These are phyloP conservation scores for Proisotoma minuta DNA, from an alignment of 2,888 invertebrate species.

Conservation along the genomic window DNA sequence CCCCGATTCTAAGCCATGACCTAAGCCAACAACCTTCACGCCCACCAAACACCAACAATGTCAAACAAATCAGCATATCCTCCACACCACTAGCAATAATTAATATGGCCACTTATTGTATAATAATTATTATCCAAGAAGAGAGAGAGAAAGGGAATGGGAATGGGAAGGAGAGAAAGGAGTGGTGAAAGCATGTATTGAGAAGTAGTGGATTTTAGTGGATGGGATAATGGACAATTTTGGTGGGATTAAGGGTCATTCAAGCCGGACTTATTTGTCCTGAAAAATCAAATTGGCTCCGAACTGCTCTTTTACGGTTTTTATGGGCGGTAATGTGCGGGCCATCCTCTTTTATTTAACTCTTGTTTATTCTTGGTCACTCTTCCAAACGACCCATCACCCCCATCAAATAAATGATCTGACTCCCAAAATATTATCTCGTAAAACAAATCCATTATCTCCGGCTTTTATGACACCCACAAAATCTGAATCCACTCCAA, in stretches of 20 bases:
- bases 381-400: conserved; percentile 6
- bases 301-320: background rate
- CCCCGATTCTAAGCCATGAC: background rate
- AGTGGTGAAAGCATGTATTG: background rate
- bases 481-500: background rate
- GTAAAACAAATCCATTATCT: conserved; percentile 2
- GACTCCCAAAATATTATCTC: background rate
- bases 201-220: conserved; percentile 2
- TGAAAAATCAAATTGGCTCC: conserved; percentile 4
- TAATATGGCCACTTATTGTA: no score
- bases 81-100: background rate
- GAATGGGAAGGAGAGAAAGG: background rate
- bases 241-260: background rate
- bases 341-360: background rate
- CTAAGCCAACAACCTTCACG: background rate
- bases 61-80: background rate
- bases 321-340: conserved; percentile 2
- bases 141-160: no score
- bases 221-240: conserved; percentile 1
- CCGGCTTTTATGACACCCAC: background rate
- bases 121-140: no score
- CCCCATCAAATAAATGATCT: background rate
- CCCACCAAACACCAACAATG: background rate
- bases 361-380: conserved; percentile 3
- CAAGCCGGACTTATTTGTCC: conserved; percentile 2